Evolutionary conservation across 2,888 invertebrate species (phyloP).

Genomic region (Xestia xanthographa): DNA sequence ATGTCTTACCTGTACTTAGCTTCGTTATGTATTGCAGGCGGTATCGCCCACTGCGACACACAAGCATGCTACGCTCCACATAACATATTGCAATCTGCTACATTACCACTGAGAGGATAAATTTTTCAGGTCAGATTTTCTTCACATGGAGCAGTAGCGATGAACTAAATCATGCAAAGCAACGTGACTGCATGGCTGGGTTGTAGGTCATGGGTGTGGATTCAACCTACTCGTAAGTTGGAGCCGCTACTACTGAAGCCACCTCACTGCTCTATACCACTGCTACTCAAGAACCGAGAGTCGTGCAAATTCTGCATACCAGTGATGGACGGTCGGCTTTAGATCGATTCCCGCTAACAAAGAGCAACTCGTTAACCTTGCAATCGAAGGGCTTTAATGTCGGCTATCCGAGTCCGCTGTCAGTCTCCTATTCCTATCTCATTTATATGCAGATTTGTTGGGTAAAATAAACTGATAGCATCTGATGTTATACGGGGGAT

Average conservation of each 20-base stretch:
- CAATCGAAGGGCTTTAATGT: slow-evolving; percentile 28
- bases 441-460: slow-evolving; percentile 58
- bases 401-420: slow-evolving; percentile 47
- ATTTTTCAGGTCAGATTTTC: background rate
- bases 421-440: slow-evolving; percentile 24
- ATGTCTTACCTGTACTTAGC: background rate
- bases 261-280: background rate
- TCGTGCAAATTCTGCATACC: background rate
- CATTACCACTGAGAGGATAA: too few species aligned
- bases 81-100: too few species aligned
- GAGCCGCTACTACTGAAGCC: background rate
- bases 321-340: slow-evolving; percentile 2
- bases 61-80: background rate
- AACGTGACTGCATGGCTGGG: background rate
- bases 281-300: background rate
- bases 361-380: slow-evolving; percentile 56
- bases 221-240: background rate
- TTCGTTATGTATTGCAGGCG: too few species aligned
- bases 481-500: slow-evolving; percentile 23
- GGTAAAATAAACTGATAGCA: slow-evolving; percentile 33
- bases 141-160: background rate
- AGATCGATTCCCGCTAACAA: slow-evolving; percentile 41
- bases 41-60: too few species aligned
- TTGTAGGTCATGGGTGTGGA: background rate
- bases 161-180: background rate